phyloP scores from a whole-genome alignment of 2,888 invertebrate genomes.

The Xylota sylvarum region DNA sequence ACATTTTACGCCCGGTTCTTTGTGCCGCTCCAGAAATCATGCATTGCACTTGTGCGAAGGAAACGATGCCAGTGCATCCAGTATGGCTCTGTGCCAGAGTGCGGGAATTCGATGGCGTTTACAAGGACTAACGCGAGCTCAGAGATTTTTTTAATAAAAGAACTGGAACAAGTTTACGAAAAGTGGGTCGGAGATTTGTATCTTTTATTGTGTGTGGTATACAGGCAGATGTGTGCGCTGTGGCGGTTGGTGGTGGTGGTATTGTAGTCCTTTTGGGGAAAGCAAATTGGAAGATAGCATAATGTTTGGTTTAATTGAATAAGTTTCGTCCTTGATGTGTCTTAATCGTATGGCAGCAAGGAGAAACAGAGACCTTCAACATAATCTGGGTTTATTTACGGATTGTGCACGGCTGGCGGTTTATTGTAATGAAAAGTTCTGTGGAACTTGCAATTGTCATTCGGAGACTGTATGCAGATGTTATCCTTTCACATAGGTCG shows the following conservation, averaged over 20 bases:
- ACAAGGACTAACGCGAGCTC: constrained; percentile 47
- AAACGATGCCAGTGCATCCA: constrained; percentile 59
- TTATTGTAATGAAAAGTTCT: too few species aligned
- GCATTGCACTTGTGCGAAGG: constrained; percentile 26
- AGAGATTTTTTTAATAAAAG: constrained; percentile 19
- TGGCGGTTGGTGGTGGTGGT: not conserved
- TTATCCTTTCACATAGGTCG: too few species aligned
- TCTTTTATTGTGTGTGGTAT: constrained; percentile 1
- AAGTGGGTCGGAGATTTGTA: constrained; percentile 61
- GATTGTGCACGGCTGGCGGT: too few species aligned
- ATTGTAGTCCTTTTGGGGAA: not conserved
- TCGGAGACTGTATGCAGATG: too few species aligned
- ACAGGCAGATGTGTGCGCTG: not conserved
- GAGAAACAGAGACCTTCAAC: not conserved
- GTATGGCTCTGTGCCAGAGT: not conserved
- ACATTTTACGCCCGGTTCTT: constrained; percentile 40
- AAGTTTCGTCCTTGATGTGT: constrained; percentile 49
- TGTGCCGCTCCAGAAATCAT: constrained; percentile 59
- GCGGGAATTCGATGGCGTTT: constrained; percentile 28
- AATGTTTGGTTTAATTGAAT: constrained; percentile 50
- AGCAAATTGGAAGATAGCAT: constrained; percentile 2
- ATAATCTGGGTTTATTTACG: not conserved
- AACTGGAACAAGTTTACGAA: constrained; percentile 67
- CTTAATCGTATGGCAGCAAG: not conserved
- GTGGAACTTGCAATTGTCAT: too few species aligned